Conservation (phyloP, 92 coral and sea anemone species). For the Phymanthus crucifer region DNA sequence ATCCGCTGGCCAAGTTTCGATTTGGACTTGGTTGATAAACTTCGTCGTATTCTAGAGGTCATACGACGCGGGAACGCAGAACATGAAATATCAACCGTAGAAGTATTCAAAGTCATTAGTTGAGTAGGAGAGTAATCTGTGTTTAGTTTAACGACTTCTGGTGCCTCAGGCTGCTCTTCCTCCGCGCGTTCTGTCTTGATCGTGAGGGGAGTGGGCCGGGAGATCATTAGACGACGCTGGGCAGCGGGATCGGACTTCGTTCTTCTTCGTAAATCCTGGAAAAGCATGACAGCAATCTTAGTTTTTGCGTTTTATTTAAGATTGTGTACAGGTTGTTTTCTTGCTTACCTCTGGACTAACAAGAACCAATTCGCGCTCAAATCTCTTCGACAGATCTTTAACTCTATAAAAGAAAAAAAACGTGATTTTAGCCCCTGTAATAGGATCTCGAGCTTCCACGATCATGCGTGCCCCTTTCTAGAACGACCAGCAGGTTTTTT, state of each 20-base stretch:
- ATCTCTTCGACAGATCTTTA: constrained; percentile 52
- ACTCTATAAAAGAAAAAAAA: constrained; percentile 40
- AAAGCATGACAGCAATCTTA: neutral
- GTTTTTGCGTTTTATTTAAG: neutral
- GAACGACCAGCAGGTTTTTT: neutral
- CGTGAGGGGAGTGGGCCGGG: constrained; percentile 53
- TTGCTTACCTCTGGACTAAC: constrained; percentile 31
- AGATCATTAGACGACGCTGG: constrained; percentile 37
- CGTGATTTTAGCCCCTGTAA: neutral
- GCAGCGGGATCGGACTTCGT: constrained; percentile 45
- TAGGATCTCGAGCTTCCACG: neutral
- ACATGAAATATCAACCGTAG: constrained; percentile 30
- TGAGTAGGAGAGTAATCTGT: constrained; percentile 43
- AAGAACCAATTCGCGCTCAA: constrained; percentile 42
- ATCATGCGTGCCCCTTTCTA: neutral
- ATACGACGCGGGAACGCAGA: constrained; percentile 52
- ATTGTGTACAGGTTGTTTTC: neutral
- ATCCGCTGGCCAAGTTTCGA: constrained; percentile 60
- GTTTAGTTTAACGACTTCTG: constrained; percentile 43
- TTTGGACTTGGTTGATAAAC: constrained; percentile 58
- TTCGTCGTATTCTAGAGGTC: constrained; percentile 66
- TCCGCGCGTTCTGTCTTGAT: constrained; percentile 52
- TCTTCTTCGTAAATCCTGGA: constrained; percentile 47
- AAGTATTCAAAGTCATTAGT: constrained; percentile 18
- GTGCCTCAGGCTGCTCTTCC: constrained; percentile 35